Evolutionary conservation across 2,888 invertebrate genomes (phyloP).

Genomic region (Rhopalosiphum nymphaeae): DNA sequence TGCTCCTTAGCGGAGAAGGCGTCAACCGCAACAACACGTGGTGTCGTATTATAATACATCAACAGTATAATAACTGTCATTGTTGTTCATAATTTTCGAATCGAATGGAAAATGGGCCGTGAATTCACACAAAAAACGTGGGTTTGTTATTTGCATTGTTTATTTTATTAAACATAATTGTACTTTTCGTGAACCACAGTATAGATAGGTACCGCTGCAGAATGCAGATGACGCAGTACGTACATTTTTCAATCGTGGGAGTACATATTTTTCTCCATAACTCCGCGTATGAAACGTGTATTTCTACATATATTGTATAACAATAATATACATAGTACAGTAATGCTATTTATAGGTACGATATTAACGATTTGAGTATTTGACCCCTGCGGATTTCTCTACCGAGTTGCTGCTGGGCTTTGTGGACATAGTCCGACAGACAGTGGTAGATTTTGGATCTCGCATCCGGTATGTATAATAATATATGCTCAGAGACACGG

Average conservation of each 20-base stretch:
- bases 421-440: slow-evolving; percentile 9
- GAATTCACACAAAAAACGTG: slow-evolving; percentile 44
- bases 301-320: not conserved
- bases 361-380: not conserved
- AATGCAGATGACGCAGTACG: not conserved
- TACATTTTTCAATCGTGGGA: slow-evolving; percentile 43
- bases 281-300: not conserved
- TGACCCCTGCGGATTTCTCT: slow-evolving; percentile 55
- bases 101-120: slow-evolving; percentile 38
- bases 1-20: not conserved
- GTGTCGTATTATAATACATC: not conserved
- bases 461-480: slow-evolving; percentile 45
- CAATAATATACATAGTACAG: not conserved
- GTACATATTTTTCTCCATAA: not conserved
- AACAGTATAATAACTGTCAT: slow-evolving; percentile 6
- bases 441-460: slow-evolving; percentile 19
- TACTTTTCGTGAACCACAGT: not conserved
- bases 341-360: slow-evolving; percentile 7
- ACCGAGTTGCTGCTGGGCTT: slow-evolving; percentile 36
- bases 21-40: slow-evolving; percentile 15
- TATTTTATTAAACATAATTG: slow-evolving; percentile 6
- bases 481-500: not conserved
- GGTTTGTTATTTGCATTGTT: slow-evolving; percentile 37
- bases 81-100: slow-evolving; percentile 17
- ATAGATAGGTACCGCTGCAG: too few species aligned